Evolutionary conservation across 2,113 vertebrate species (phyloP), one percentile per base, ranked within the genome.

Genomic region (Catharus bicknelli): DNA sequence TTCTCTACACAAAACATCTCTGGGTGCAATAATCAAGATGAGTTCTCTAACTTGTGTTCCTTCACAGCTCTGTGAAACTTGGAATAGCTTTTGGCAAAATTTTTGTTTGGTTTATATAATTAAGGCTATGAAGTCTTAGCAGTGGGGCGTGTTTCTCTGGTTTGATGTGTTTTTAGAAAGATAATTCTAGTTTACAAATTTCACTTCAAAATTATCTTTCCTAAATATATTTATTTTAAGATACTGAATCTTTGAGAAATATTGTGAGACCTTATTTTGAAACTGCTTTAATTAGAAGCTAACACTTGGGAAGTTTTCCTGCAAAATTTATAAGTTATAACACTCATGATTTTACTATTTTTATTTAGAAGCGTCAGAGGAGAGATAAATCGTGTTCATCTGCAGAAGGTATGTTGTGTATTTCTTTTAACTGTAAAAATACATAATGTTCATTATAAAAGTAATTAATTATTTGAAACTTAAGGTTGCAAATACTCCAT

Each of bases 291-390:
- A 43, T 66, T 83, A 66, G 72, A 80, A 84, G 14, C 11, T 91
- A 62, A 58, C 8, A 55, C 27, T 78, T 80, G 12, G 3, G 18
- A 72, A 94, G 43, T 68, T 95, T 58, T 40, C 61, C 76, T 94
- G 79, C 59, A 76, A 88, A 93, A 95, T 80, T 29, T 32, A 22
- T 94, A 21, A n/a, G 36, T 85, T 82, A 5, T 4, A 83, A 66
- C 11, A 32, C 34, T 81, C 5, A 11, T 59, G 22, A 72, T 93
- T 84, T 74, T 63, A 69, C 80, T 97, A 4, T 96, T 96, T 96
- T 85, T 87, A 61, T 96, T 96, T 94, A 99, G 99, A 98, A 99
- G 88, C 98, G 98, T 81, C 98, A 98, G 86, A 98, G 97, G 95
- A 98, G 98, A 97, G 96, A 97, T 78, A 97, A 99, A 62, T 98